phyloP scores from a whole-genome alignment of 2,797 vertebrate species.

The Sylvia borin region DNA sequence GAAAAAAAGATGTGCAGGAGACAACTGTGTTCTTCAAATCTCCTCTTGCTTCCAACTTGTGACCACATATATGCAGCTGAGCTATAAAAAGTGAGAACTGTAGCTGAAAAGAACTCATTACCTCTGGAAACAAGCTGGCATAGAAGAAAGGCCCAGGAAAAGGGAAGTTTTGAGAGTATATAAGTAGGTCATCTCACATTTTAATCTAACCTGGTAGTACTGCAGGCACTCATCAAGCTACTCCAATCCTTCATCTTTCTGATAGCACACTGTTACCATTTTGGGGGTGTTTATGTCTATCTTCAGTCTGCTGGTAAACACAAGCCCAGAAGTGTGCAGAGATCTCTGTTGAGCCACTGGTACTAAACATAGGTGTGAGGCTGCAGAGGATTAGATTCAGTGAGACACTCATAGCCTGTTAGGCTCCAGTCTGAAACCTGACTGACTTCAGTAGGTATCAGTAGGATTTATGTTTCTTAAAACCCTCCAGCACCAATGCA shows the following conservation, averaged over 20 bases:
- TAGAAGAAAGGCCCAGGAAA: background rate
- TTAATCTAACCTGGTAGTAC: background rate
- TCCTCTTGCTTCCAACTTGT: background rate
- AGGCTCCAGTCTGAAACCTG: background rate
- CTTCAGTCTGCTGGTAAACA: background rate
- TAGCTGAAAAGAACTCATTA: background rate
- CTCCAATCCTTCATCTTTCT: background rate
- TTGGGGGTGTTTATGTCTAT: background rate
- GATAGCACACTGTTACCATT: background rate
- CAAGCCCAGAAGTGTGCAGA: background rate
- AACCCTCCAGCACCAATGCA: background rate
- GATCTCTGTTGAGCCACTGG: background rate
- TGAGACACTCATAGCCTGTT: background rate
- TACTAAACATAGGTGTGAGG: background rate
- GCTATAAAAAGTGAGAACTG: background rate
- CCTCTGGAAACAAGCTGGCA: background rate
- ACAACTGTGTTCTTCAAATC: background rate
- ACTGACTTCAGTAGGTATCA: background rate
- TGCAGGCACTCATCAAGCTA: background rate
- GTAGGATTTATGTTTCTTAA: background rate
- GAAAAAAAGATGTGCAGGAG: background rate
- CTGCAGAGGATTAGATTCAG: background rate
- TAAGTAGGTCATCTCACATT: background rate
- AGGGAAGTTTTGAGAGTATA: background rate
- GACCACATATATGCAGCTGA: background rate